Conservation (phyloP, 1,140 invertebrate genomes). For the Leptinotarsa defecta region DNA sequence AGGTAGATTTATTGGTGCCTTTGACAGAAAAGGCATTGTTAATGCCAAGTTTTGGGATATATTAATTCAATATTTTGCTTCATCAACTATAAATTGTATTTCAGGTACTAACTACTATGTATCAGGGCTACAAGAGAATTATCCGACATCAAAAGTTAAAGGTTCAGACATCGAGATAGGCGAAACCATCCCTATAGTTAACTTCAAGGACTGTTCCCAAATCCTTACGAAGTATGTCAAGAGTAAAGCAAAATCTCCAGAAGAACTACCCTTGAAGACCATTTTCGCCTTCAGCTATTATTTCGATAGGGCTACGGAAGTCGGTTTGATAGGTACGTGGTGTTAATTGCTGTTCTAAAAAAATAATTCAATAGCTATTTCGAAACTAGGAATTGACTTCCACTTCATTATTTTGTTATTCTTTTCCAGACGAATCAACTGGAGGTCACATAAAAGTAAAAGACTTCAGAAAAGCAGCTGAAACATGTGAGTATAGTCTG, state of each 20-base stretch:
- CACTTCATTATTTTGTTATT: background rate
- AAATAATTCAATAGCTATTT: no score
- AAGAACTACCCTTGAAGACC: slow-evolving; percentile 60
- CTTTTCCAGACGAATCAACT: slow-evolving; percentile 65
- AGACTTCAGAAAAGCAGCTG: slow-evolving; percentile 69
- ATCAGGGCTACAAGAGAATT: slow-evolving; percentile 53
- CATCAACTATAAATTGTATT: background rate
- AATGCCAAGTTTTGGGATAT: no score
- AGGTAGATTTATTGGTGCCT: no score
- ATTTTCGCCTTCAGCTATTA: slow-evolving; percentile 93
- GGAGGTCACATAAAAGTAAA: slow-evolving; percentile 73
- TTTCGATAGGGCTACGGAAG: slow-evolving; percentile 87
- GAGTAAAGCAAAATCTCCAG: slow-evolving; percentile 66
- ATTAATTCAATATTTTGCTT: no score
- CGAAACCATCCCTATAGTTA: slow-evolving; percentile 66
- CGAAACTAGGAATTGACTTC: background rate
- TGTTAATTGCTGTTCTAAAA: no score
- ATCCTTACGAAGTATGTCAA: slow-evolving; percentile 67
- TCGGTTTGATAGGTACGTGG: slow-evolving; percentile 68
- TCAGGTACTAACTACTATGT: slow-evolving; percentile 56
- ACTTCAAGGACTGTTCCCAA: slow-evolving; percentile 66
- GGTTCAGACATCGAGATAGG: slow-evolving; percentile 38
- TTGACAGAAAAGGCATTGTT: no score
- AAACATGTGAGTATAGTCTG: slow-evolving; percentile 55
- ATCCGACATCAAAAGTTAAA: slow-evolving; percentile 53